Evolutionary conservation across 2,113 vertebrate genomes (phyloP).

Genomic region (Macroglossus sobrinus): DNA sequence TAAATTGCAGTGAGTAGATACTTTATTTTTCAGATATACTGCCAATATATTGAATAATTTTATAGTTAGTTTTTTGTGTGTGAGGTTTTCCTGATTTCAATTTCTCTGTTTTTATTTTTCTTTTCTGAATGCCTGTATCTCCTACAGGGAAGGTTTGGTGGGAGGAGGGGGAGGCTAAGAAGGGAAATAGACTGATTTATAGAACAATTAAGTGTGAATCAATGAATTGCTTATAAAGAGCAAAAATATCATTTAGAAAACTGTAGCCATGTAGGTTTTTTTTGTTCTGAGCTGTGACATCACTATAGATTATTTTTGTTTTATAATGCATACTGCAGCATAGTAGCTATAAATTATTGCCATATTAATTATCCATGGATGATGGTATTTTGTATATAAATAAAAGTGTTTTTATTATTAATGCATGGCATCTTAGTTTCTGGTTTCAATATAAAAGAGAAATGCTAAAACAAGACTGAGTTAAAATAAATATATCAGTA

Average conservation of each 20-base stretch:
- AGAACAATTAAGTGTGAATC: slow-evolving; percentile 28
- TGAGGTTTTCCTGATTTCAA: background rate
- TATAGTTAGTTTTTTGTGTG: background rate
- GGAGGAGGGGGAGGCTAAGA: background rate
- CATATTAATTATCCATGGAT: slow-evolving; percentile 37
- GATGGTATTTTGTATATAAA: slow-evolving; percentile 56
- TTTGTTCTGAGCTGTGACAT: background rate
- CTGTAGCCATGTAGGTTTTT: background rate
- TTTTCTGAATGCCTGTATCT: background rate
- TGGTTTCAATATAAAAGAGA: background rate
- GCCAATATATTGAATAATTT: background rate
- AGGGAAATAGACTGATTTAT: background rate
- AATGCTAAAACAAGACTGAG: slow-evolving; percentile 25
- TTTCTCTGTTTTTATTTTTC: background rate
- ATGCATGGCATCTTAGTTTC: slow-evolving; percentile 36
- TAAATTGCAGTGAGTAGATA: background rate
- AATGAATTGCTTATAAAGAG: slow-evolving; percentile 23
- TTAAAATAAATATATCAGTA: slow-evolving; percentile 37
- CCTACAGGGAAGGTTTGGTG: background rate
- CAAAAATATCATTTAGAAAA: slow-evolving; percentile 25
- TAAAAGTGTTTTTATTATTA: slow-evolving; percentile 54
- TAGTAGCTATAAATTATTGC: slow-evolving; percentile 48
- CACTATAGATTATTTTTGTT: slow-evolving; percentile 13
- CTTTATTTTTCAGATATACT: background rate
- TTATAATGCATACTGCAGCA: slow-evolving; percentile 41